These are phyloP conservation scores for Sebastes elongatus DNA, from an alignment of 2,797 vertebrate species.

Conservation along the genomic window DNA sequence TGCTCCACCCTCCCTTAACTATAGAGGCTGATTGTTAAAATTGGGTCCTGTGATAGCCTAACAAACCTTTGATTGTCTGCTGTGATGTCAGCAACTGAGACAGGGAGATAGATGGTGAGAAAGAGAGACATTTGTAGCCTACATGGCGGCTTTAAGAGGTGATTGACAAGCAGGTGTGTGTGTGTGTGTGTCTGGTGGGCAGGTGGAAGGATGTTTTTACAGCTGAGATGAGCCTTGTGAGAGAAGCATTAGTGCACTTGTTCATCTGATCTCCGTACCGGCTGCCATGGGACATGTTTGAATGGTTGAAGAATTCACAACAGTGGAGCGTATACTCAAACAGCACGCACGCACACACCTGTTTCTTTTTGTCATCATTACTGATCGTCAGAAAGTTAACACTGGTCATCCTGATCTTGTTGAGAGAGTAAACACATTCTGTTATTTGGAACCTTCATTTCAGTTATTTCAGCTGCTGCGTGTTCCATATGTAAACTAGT, in stretches of 20 bases:
- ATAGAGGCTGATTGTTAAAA: slow-evolving; percentile 3
- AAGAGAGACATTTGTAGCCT: neutral
- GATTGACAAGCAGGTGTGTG: slow-evolving; percentile 33
- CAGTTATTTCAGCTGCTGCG: slow-evolving; percentile 25
- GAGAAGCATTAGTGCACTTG: slow-evolving; percentile 22
- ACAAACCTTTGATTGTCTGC: slow-evolving; percentile 2
- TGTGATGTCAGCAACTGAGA: neutral
- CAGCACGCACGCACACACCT: neutral
- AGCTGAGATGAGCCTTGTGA: slow-evolving; percentile 52
- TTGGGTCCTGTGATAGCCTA: neutral
- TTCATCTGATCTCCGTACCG: neutral
- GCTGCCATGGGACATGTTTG: neutral
- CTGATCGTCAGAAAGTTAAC: neutral
- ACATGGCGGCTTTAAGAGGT: neutral
- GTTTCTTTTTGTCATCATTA: neutral
- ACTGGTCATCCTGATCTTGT: neutral
- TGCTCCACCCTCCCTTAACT: neutral
- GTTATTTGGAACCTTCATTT: neutral
- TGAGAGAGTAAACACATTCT: neutral
- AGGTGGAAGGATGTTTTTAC: slow-evolving; percentile 69
- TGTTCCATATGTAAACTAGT: neutral
- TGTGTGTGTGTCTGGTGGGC: neutral
- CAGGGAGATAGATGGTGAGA: neutral
- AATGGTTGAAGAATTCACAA: neutral
- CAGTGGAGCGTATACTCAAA: neutral